Evolutionary conservation across 2,797 vertebrate species (phyloP).

Genomic region (Hephaestus fuliginosus): DNA sequence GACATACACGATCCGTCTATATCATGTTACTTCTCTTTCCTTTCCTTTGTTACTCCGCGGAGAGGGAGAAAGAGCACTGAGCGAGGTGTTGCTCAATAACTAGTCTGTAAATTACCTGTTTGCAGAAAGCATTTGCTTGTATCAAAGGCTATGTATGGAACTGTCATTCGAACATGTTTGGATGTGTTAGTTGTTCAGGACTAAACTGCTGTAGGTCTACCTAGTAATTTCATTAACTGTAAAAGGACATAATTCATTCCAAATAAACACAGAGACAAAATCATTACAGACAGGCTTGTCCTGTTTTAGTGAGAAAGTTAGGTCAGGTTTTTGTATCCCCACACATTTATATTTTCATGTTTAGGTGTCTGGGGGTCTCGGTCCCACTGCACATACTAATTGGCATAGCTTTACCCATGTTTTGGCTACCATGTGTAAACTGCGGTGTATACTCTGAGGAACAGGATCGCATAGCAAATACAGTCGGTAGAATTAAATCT

Average conservation of each 20-base stretch:
- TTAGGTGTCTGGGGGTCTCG: slow-evolving; percentile 12
- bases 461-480: slow-evolving; percentile 35
- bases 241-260: background rate
- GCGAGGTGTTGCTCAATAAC: slow-evolving; percentile 70
- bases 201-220: background rate
- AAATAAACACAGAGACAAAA: slow-evolving; percentile 1
- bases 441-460: slow-evolving; percentile 30
- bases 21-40: slow-evolving; percentile 72
- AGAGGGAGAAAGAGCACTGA: slow-evolving; percentile 43
- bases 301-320: slow-evolving; percentile 10
- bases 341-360: background rate
- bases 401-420: slow-evolving; percentile 32
- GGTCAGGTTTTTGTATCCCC: slow-evolving; percentile 4
- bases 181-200: slow-evolving; percentile 26
- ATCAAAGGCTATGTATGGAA: slow-evolving; percentile 19
- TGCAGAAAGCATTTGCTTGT: slow-evolving; percentile 43
- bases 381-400: slow-evolving; percentile 3
- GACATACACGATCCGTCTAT: slow-evolving; percentile 57
- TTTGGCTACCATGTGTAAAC: slow-evolving; percentile 43
- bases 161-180: slow-evolving; percentile 22
- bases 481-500: slow-evolving; percentile 49
- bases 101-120: slow-evolving; percentile 61
- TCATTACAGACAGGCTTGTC: background rate
- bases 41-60: slow-evolving; percentile 72
- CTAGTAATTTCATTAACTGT: slow-evolving; percentile 7